Evolutionary conservation across 2,797 vertebrate species (phyloP).

Genomic region (Miichthys miiuy): DNA sequence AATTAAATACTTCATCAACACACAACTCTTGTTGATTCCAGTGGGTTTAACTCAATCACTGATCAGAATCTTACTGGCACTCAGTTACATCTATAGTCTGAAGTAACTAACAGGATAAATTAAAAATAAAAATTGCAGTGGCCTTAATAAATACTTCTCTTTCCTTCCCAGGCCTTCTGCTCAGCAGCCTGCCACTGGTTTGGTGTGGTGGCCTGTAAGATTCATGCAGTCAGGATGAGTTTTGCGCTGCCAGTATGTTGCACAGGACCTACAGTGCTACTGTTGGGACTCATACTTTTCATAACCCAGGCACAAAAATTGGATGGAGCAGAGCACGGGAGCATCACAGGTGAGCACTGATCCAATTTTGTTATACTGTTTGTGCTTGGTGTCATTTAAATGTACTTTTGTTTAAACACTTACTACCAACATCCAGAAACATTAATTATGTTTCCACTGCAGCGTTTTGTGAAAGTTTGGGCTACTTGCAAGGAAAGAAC

Average conservation of each 20-base stretch:
- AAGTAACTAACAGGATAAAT: not conserved
- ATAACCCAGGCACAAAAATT: constrained; percentile 56
- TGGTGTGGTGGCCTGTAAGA: constrained; percentile 88
- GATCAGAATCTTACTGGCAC: not conserved
- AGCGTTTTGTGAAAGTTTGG: constrained; percentile 76
- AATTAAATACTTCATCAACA: not conserved
- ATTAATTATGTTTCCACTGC: constrained; percentile 32
- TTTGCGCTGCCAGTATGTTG: constrained; percentile 82
- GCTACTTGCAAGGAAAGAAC: constrained; percentile 49
- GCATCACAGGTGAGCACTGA: constrained; percentile 44
- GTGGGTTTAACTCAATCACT: not conserved
- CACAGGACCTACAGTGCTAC: constrained; percentile 80
- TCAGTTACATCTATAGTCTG: not conserved
- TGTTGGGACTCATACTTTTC: constrained; percentile 82
- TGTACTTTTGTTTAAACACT: not conserved
- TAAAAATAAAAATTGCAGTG: not conserved
- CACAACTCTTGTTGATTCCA: not conserved
- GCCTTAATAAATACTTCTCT: not conserved
- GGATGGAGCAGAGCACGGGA: fast-evolving
- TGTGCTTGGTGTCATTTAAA: not conserved
- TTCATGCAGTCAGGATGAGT: constrained; percentile 83
- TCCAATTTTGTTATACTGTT: not conserved
- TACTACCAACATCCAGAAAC: not conserved
- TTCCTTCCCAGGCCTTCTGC: constrained; percentile 73
- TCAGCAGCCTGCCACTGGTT: constrained; percentile 89